Evolutionary conservation across 2,888 invertebrate species (phyloP), one percentile per base, ranked within the genome.

Genomic region (Patella caerulea): DNA sequence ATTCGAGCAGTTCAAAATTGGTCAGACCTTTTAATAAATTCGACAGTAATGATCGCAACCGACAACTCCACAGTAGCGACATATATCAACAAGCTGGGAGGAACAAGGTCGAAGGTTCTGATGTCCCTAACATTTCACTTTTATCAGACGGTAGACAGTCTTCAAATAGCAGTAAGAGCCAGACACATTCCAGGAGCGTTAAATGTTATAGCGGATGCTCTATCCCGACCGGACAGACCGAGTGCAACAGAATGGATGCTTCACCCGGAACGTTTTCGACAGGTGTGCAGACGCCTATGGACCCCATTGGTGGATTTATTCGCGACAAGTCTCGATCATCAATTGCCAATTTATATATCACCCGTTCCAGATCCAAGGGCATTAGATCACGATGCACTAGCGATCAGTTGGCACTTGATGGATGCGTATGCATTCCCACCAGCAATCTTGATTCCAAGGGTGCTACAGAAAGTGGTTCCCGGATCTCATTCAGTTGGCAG

Each of bases 21-120:
- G 72, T n/a, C 52, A 17, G 17, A 12, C 12, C 34, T 72, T 24
- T 52, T 34, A 14, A n/a, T 12, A 14, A 3, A 45, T 45, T 72
- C 72, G n/a, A 12, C n/a, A 15, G 17, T 72, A 17, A 29, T 72
- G 34, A 72, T 72, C n/a, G 72, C 72, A 14, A 45, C 72, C 12
- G 72, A 72, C 72, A 34, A 45, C 45, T 72, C 72, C 11, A 72
- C 72, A 9, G 72, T 72, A n/a, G 72, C 52, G 19, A 24, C 71
- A 9, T 71, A 45, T 34, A 71, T 71, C n/a, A 71, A 71, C 71
- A 71, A 71, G 15, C 71, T 24, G 34, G 71, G 71, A 7, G 71
- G 72, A n/a, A 12, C 59, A 19, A 12, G 14, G 15, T 59, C 59
- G 17, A 12, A 19, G 72, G 72, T 34, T 17, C 45, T 72, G 72